Evolutionary conservation across 2,888 invertebrate species (phyloP).

Genomic region (Dioctria rufipes): DNA sequence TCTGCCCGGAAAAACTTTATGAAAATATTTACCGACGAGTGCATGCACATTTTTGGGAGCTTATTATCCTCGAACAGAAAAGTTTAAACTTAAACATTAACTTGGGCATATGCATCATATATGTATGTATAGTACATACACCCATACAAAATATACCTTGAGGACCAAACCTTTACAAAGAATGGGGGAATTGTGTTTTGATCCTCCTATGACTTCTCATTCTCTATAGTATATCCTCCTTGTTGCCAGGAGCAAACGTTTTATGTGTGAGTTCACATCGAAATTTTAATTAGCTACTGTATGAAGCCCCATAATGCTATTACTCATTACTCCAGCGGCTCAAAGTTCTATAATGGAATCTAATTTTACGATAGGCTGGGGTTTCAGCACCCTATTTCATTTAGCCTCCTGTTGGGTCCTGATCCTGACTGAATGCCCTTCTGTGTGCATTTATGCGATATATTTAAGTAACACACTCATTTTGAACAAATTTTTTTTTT

Average conservation of each 20-base stretch:
- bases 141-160: too few relatives aligned
- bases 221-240: neutral
- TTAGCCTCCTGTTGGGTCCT: neutral
- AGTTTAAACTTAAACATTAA: constrained; percentile 43
- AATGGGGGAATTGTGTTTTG: neutral
- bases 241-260: constrained; percentile 28
- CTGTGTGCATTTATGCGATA: neutral
- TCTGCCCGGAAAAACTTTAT: constrained; percentile 45
- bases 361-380: constrained; percentile 17
- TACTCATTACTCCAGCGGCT: constrained; percentile 13
- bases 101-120: constrained; percentile 29
- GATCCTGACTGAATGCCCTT: neutral
- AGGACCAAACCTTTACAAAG: too few relatives aligned
- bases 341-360: constrained; percentile 19
- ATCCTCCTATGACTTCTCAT: neutral
- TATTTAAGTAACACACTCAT: neutral
- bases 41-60: constrained; percentile 44
- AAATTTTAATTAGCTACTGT: constrained; percentile 45
- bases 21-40: constrained; percentile 47
- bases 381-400: too few relatives aligned
- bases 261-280: constrained; percentile 24
- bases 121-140: constrained; percentile 1
- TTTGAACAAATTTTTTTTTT: too few relatives aligned
- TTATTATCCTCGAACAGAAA: constrained; percentile 47
- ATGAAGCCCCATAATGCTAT: constrained; percentile 17